Conservation (phyloP, 2,888 invertebrate genomes). For the Cantharis rufa region DNA sequence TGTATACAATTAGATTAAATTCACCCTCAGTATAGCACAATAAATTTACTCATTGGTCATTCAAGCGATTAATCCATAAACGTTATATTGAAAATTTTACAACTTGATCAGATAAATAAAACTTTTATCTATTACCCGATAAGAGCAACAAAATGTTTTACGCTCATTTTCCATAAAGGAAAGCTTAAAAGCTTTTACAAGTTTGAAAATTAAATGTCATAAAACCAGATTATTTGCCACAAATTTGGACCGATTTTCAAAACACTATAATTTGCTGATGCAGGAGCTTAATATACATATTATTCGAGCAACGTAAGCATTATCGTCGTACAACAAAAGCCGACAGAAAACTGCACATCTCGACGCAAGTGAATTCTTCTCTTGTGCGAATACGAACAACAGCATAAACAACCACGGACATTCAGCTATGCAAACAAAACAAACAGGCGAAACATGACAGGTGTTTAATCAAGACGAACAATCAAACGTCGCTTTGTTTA, state of each 20-base stretch:
- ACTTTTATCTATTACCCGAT: background rate
- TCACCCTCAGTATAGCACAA: background rate
- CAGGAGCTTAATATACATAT: background rate
- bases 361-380: conserved; percentile 8
- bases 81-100: background rate
- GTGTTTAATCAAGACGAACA: conserved; percentile 34
- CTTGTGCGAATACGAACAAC: conserved; percentile 9
- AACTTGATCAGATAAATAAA: background rate
- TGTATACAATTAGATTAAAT: conserved; percentile 3
- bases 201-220: background rate
- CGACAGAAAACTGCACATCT: conserved; percentile 1
- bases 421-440: conserved; percentile 20
- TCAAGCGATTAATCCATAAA: background rate
- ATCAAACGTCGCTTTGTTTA: conserved; percentile 28
- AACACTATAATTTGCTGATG: background rate
- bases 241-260: background rate
- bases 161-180: background rate
- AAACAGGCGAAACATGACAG: conserved; percentile 24
- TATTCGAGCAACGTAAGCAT: conserved; percentile 11
- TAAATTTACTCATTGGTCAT: background rate
- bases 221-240: background rate
- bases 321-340: conserved; percentile 7
- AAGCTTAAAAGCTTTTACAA: background rate
- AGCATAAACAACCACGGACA: conserved; percentile 6
- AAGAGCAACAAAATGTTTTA: background rate